phyloP scores from a whole-genome alignment of 2,113 vertebrate species.

The Formicarius rufipectus region DNA sequence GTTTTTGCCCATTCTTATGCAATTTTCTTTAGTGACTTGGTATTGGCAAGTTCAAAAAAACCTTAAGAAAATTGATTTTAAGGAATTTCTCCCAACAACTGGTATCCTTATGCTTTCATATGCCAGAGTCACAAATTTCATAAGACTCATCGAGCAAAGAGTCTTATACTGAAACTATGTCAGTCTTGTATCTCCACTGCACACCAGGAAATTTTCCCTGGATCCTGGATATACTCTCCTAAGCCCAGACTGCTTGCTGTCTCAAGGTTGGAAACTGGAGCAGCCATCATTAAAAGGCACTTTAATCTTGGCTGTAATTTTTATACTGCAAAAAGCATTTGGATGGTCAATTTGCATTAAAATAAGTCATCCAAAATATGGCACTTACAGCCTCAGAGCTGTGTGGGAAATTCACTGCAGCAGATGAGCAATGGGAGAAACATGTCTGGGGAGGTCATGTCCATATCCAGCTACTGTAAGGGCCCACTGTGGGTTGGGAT shows the following conservation, averaged over 20 bases:
- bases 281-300: conserved; percentile 23
- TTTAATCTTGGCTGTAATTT: conserved; percentile 41
- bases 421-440: neutral
- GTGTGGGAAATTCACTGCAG: neutral
- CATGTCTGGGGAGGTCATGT: neutral
- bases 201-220: neutral
- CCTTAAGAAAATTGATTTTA: neutral
- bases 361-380: conserved; percentile 9
- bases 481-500: neutral
- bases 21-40: neutral
- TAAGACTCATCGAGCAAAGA: neutral
- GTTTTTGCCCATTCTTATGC: neutral
- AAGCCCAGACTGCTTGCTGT: neutral
- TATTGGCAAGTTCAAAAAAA: neutral
- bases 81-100: neutral
- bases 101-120: neutral
- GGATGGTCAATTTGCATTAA: conserved; percentile 26
- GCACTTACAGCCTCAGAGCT: neutral
- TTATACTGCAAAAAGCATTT: conserved; percentile 1
- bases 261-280: conserved; percentile 19
- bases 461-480: neutral
- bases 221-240: neutral
- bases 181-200: neutral
- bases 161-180: neutral
- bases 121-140: neutral